Evolutionary conservation across 2,797 vertebrate species (phyloP).

Genomic region (Lepus townsendii): DNA sequence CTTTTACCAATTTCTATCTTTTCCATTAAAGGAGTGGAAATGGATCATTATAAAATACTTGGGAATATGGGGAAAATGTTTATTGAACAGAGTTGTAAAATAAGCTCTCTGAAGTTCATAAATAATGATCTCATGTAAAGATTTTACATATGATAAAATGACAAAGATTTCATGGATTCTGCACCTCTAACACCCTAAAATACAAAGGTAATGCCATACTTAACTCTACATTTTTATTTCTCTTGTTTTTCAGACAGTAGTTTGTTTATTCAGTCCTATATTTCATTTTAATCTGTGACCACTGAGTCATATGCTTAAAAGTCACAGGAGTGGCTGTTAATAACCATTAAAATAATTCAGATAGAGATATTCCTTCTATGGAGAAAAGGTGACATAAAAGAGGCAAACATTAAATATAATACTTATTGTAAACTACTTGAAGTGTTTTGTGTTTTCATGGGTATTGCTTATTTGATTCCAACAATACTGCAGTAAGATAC

Average conservation of each 20-base stretch:
- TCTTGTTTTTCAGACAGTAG: not conserved
- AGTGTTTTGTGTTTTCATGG: not conserved
- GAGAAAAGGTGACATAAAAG: not conserved
- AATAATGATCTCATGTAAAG: not conserved
- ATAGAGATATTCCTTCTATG: not conserved
- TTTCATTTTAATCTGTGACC: not conserved
- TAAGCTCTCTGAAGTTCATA: not conserved
- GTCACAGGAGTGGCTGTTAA: not conserved
- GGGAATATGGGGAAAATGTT: conserved; percentile 65
- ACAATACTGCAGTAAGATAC: not conserved
- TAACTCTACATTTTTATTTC: not conserved
- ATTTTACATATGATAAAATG: not conserved
- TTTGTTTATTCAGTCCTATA: not conserved
- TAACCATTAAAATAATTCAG: not conserved
- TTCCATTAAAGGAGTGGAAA: conserved; percentile 77
- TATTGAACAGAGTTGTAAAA: not conserved
- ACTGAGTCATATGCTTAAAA: not conserved
- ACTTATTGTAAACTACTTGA: not conserved
- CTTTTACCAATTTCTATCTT: conserved; percentile 73
- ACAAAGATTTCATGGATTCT: not conserved
- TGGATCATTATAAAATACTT: conserved; percentile 72
- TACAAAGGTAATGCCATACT: not conserved
- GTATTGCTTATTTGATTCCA: not conserved
- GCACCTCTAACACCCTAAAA: not conserved
- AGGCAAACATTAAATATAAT: not conserved